Evolutionary conservation across 2,888 invertebrate genomes (phyloP), one percentile per base, ranked within the genome.

Genomic region (Agrotis clavis): DNA sequence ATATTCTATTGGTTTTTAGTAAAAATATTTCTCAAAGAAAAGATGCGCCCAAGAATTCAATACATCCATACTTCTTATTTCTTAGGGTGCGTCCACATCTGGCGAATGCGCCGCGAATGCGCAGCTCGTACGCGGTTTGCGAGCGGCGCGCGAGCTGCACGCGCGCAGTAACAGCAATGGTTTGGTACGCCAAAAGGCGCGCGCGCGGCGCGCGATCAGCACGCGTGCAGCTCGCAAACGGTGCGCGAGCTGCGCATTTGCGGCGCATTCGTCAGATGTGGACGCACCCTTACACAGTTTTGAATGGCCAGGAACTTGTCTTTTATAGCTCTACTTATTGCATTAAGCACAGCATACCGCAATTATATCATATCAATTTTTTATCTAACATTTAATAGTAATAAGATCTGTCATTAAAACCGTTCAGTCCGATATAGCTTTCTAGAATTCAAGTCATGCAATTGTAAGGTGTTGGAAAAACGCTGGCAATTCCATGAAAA

Each of bases 381-480:
- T 74, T 81, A 57, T 67, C 56, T 57, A 74, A 72, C 74, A 73
- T 79, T 79, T 77, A 72, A 74, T 74, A 75, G 77, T 74, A 73
- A 79, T 78, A 86, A 79, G 81, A 84, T 77, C 76, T 86, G 84
- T 88, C 87, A 90, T 89, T 91, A 87, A 88, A 87, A 90, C 90
- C 86, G 86, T 87, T 88, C 87, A 86, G 84, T 88, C 85, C 87
- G 83, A 90, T 90, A 93, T 93, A 92, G 91, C 95, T 95, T 94
- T 96, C 95, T 96, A 96, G 95, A 95, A 96, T 95, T 95, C 93
- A 89, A 94, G 90, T 90, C 93, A 95, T 94, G 94, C 95, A 92
- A 93, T 95, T 94, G 95, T 93, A 92, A 95, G 96, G 96, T 96
- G 96, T 94, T 89, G 94, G 96, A 96, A 96, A 96, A 96, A 96